Evolutionary conservation across 2,113 vertebrate genomes (phyloP), one percentile per base, ranked within the genome.

Genomic region (Chaetodon trifascialis): DNA sequence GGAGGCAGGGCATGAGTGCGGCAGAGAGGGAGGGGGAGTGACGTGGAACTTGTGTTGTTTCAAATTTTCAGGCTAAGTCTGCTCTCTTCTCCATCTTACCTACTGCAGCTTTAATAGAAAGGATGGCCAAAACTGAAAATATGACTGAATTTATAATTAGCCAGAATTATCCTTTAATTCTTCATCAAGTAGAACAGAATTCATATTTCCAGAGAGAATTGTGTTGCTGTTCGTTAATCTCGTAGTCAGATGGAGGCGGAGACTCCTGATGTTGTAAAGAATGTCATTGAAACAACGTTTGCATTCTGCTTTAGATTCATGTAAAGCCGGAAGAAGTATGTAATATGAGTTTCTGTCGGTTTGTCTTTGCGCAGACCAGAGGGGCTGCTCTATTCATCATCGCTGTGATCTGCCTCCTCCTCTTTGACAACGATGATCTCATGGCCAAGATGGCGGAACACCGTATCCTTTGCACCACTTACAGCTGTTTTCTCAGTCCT

Each of bases 401-500:
- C 82, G 98, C 97, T 85, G 97, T 99, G 42, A 96, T 99, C 87
- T 99, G 98, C 89, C 95, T 99, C 38, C 93, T 99, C 2, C 96
- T 99, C 87, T 99, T 99, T 44, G 98, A 99, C 93, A 99, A 99
- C 78, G 98, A 99, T 58, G 97, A 99, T 81, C 97, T 99, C 79
- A 99, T 99, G 98, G 97, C 98, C 62, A 99, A 99, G 94, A 98
- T 99, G 96, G 97, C 97, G 21, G 98, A 99, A 88, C 98, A 99
- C 92, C 97, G 98, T 99, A 99, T 99, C 98, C 97, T 99, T 97
- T 94, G 16, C 30, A 5, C 5, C 19, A 17, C 8, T 73, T 49
- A 0, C 19, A 49, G 12, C 55, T 40, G 7, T 12, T 38, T 49
- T 25, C 40, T 46, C 4, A 10, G 12, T 23, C 7, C 11, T 17